Conservation (phyloP, 2,113 vertebrate genomes). For the Pelecanus crispus region DNA sequence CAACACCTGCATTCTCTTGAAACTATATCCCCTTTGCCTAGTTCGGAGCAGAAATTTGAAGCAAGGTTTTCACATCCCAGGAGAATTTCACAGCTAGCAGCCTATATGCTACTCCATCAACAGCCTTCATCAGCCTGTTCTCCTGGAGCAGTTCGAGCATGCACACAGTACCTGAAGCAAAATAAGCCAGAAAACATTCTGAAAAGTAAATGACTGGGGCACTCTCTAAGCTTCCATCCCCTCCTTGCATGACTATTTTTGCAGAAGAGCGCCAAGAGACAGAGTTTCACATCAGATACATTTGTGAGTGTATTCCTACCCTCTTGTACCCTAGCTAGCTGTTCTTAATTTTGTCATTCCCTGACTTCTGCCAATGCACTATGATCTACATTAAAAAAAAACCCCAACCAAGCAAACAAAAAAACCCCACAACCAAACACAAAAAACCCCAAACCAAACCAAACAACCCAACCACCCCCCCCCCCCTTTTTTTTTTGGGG, state of each 20-base stretch:
- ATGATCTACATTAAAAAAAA: neutral
- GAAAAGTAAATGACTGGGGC: neutral
- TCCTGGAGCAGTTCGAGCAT: neutral
- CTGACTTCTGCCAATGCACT: neutral
- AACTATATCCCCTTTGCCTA: neutral
- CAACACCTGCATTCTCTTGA: neutral
- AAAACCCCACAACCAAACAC: neutral
- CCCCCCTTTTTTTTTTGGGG: accelerated
- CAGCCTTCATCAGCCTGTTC: neutral
- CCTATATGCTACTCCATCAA: neutral
- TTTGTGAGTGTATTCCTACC: neutral
- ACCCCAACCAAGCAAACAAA: neutral
- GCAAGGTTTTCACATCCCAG: neutral
- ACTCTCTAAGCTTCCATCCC: neutral
- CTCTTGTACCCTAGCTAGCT: neutral
- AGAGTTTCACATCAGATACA: neutral
- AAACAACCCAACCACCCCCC: accelerated
- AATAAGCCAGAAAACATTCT: neutral
- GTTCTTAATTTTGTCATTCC: neutral
- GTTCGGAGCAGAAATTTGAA: neutral
- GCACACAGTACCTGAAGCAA: neutral
- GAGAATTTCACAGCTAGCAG: neutral
- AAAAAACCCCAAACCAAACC: neutral
- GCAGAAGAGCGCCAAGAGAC: neutral
- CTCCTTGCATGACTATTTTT: neutral